Evolutionary conservation across 1,140 invertebrate genomes (phyloP).

Genomic region (Macrobrachium nipponense): DNA sequence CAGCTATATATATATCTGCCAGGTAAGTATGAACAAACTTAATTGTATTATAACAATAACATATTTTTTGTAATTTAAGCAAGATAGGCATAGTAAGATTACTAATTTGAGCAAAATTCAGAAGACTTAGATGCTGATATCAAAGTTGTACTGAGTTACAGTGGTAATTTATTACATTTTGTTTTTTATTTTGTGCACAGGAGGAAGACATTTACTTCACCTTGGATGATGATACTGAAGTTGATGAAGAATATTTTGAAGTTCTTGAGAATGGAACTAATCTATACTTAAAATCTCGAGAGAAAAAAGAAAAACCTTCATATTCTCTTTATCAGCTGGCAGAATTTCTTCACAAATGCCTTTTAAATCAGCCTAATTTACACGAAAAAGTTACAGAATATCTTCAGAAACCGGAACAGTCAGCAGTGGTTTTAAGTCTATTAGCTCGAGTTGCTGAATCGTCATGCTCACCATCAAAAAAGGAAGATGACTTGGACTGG

Average conservation of each 20-base stretch:
- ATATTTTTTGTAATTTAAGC: too few relatives aligned
- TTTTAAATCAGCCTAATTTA: conserved; percentile 20
- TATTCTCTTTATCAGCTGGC: conserved; percentile 22
- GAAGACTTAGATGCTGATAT: too few relatives aligned
- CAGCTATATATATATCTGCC: too few relatives aligned
- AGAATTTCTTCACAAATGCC: conserved; percentile 36
- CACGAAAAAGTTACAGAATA: conserved; percentile 19
- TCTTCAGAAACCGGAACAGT: conserved; percentile 13
- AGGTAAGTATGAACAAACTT: too few relatives aligned
- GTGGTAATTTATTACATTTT: too few relatives aligned
- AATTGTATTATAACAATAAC: too few relatives aligned
- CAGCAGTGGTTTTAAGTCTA: conserved; percentile 12
- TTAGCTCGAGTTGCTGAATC: neutral
- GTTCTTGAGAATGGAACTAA: conserved; percentile 13
- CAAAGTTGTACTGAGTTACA: too few relatives aligned
- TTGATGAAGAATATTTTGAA: conserved; percentile 42
- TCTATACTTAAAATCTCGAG: conserved; percentile 1
- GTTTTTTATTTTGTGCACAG: neutral
- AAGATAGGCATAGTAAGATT: too few relatives aligned
- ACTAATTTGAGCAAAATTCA: too few relatives aligned
- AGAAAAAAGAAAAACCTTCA: neutral
- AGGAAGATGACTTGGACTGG: conserved; percentile 17
- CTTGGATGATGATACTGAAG: conserved; percentile 37
- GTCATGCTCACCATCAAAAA: neutral
- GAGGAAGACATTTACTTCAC: conserved; percentile 1